phyloP scores from a whole-genome alignment of 2,888 invertebrate species.

The Patella ulyssiponensis region DNA sequence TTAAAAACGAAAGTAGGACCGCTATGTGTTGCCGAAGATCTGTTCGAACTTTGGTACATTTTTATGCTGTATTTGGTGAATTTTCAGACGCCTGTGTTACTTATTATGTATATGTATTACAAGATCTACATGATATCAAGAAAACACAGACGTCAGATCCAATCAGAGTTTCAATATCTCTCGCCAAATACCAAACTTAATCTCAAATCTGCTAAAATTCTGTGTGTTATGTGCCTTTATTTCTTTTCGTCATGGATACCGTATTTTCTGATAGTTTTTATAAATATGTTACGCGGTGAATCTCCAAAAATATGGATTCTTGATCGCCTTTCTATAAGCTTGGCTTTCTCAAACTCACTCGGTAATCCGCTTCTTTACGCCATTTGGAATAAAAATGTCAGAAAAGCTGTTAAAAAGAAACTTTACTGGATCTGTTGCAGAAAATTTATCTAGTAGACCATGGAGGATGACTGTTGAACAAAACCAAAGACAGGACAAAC shows the following conservation, averaged over 20 bases:
- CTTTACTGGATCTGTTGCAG: too few relatives aligned
- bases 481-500: too few relatives aligned
- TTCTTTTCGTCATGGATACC: constrained; percentile 18
- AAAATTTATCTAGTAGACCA: too few relatives aligned
- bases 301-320: background rate
- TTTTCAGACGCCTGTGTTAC: background rate
- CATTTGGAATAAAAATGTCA: constrained; percentile 15
- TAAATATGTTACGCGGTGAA: background rate
- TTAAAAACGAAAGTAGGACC: background rate
- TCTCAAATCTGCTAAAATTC: constrained; percentile 4
- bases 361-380: constrained; percentile 20
- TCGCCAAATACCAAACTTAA: background rate
- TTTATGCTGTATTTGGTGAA: background rate
- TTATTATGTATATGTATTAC: constrained; percentile 7
- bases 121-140: constrained; percentile 18
- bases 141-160: background rate
- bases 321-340: background rate
- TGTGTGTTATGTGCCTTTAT: constrained; percentile 16
- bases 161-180: background rate
- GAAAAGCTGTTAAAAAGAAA: background rate
- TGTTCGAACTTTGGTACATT: constrained; percentile 18
- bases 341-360: constrained; percentile 16
- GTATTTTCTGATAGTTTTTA: background rate
- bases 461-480: too few relatives aligned
- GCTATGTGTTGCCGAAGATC: constrained; percentile 5